Conservation (phyloP, 2,888 invertebrate genomes). For the Taenaris catops region DNA sequence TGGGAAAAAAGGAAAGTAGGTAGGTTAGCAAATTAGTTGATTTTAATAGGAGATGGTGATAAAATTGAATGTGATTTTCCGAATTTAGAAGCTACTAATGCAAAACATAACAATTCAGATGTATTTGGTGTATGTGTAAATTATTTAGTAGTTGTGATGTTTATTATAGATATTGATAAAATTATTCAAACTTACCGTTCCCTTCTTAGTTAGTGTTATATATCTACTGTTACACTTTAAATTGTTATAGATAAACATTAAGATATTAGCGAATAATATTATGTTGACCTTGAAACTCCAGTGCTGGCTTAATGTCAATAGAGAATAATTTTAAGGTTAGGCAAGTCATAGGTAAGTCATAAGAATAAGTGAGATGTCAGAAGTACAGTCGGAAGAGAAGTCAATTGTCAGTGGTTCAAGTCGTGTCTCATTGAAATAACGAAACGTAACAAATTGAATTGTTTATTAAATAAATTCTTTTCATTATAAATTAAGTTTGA, state of each 20-base stretch:
- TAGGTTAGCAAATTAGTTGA: too few relatives aligned
- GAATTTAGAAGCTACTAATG: too few relatives aligned
- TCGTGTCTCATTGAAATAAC: constrained; percentile 34
- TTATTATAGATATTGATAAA: neutral
- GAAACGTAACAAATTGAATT: constrained; percentile 43
- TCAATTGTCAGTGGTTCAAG: constrained; percentile 31
- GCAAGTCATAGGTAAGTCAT: constrained; percentile 34
- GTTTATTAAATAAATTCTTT: constrained; percentile 48
- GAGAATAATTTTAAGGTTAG: constrained; percentile 27
- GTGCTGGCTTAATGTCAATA: constrained; percentile 4
- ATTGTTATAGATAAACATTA: neutral
- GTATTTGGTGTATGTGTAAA: neutral
- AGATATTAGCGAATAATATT: neutral
- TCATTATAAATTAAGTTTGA: constrained; percentile 38
- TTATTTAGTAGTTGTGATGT: neutral
- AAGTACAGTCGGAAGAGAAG: constrained; percentile 24
- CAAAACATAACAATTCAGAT: neutral
- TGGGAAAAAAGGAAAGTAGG: too few relatives aligned
- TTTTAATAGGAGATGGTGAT: too few relatives aligned
- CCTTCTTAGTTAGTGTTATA: neutral
- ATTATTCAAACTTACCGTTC: neutral
- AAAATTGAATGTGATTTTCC: too few relatives aligned
- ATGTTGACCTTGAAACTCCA: neutral
- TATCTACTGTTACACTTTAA: neutral
- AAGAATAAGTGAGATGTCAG: constrained; percentile 70